These are phyloP conservation scores for human DNA, from an alignment of 2,113 vertebrate species.

Conservation along the genomic window DNA sequence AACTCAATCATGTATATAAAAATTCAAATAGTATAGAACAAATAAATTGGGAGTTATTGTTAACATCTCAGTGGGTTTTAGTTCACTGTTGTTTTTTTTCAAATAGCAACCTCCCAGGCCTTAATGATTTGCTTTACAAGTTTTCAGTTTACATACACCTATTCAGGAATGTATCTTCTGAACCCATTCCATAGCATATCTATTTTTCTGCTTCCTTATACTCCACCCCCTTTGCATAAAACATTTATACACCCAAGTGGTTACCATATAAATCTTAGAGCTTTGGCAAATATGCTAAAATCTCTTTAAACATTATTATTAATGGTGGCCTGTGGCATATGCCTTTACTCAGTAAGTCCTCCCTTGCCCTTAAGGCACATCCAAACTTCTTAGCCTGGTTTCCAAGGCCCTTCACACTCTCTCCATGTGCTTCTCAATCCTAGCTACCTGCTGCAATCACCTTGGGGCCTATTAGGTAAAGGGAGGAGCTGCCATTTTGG, in stretches of 20 bases:
- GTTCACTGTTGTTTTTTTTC: conserved; percentile 37
- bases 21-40: conserved; percentile 42
- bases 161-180: conserved; percentile 44
- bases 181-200: conserved; percentile 34
- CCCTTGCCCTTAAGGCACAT: conserved; percentile 26
- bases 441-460: not conserved
- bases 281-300: conserved; percentile 50
- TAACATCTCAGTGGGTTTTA: conserved; percentile 38
- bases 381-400: not conserved
- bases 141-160: conserved; percentile 52
- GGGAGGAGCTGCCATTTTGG: not conserved
- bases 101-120: not conserved
- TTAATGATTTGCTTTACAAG: conserved; percentile 44
- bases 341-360: conserved; percentile 28
- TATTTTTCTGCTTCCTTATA: conserved; percentile 47
- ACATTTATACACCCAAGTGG: conserved; percentile 49
- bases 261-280: conserved; percentile 53
- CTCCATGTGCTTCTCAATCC: not conserved
- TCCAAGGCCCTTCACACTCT: not conserved
- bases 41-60: conserved; percentile 58
- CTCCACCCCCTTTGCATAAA: conserved; percentile 25
- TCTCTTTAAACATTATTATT: conserved; percentile 47
- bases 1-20: conserved; percentile 14
- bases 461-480: not conserved
- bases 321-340: not conserved